A percentile compares a stretch with the other conserved stretches of the same genome.
Conservation (phyloP, 2,888 invertebrate species). For the Trachelus stipa region DNA sequence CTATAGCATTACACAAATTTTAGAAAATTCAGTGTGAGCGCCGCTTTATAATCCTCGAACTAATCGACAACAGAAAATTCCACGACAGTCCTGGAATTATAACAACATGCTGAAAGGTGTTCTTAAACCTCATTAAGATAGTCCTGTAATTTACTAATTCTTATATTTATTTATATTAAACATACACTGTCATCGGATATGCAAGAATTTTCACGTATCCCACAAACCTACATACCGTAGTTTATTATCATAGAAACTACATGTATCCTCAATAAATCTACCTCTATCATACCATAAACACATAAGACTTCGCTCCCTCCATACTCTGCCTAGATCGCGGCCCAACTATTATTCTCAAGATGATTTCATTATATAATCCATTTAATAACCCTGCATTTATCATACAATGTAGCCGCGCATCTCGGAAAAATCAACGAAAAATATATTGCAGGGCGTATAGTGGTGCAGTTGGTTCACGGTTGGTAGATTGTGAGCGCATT, state of each 20-base stretch:
- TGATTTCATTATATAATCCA: not conserved
- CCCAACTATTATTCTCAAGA: not conserved
- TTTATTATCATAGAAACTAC: no score
- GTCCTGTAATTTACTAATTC: not conserved
- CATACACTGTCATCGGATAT: not conserved
- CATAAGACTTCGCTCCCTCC: not conserved
- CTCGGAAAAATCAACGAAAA: constrained; percentile 19
- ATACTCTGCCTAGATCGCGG: not conserved
- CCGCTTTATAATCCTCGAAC: not conserved
- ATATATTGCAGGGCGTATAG: constrained; percentile 39
- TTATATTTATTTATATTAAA: not conserved
- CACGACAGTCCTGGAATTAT: not conserved
- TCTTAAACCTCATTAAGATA: not conserved
- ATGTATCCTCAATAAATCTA: not conserved
- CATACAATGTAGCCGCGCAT: not conserved
- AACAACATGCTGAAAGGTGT: not conserved
- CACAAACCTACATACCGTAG: no score
- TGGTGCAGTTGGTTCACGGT: constrained; percentile 42
- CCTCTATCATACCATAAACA: not conserved
- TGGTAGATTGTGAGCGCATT: constrained; percentile 42
- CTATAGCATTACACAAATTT: not conserved
- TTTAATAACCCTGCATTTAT: not conserved
- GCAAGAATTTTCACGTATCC: not conserved
- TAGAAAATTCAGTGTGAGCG: not conserved
- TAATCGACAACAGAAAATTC: not conserved